These are phyloP conservation scores for Adelges cooleyi DNA, from an alignment of 1,140 invertebrate species.

Conservation along the genomic window DNA sequence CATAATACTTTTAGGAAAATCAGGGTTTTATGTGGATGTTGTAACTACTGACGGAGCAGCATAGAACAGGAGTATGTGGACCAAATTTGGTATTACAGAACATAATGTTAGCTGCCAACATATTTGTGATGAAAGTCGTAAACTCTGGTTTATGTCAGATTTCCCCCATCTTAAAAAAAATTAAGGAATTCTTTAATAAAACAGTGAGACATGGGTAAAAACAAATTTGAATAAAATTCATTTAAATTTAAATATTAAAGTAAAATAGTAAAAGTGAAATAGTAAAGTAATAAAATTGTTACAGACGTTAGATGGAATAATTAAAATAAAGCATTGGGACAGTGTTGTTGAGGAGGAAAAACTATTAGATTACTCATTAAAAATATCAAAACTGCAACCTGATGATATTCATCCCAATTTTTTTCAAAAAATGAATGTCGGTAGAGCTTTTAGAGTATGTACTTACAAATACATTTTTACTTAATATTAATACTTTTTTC, in stretches of 20 bases:
- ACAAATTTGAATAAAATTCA: neutral
- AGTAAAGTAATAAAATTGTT: neutral
- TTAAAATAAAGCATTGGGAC: neutral
- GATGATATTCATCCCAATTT: too few relatives aligned
- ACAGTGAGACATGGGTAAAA: neutral
- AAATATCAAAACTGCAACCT: too few relatives aligned
- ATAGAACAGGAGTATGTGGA: conserved; percentile 33
- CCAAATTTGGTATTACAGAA: conserved; percentile 29
- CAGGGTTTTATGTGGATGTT: conserved; percentile 31
- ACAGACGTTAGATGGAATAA: neutral
- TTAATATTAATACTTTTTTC: too few relatives aligned
- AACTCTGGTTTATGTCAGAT: neutral
- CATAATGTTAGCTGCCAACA: neutral
- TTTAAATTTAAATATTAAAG: neutral
- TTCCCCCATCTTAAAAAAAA: neutral
- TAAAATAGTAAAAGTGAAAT: neutral
- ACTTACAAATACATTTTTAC: too few relatives aligned
- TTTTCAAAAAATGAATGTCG: too few relatives aligned
- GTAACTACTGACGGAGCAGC: conserved; percentile 31
- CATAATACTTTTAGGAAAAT: conserved; percentile 30
- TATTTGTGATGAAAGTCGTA: neutral
- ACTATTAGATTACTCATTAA: neutral
- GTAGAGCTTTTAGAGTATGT: too few relatives aligned
- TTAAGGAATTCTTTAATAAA: neutral
- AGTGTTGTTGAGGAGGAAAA: neutral